Evolutionary conservation across 2,888 invertebrate species (phyloP).

Genomic region (Hermaeophaga mercurialis): DNA sequence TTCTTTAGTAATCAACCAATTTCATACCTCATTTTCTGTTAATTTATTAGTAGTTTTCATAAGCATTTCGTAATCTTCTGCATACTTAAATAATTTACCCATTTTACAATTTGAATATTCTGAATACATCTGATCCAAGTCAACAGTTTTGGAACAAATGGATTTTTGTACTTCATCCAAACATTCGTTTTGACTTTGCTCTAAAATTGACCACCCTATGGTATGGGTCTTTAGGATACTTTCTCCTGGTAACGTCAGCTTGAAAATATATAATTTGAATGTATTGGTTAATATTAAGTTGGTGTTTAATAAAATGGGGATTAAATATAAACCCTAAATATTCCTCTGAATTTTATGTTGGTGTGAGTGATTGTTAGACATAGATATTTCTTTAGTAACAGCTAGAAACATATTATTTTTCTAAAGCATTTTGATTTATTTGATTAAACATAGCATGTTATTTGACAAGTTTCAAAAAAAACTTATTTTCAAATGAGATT

Average conservation of each 20-base stretch:
- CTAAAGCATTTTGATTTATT: too few relatives aligned
- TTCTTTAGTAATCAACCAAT: too few relatives aligned
- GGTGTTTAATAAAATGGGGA: too few relatives aligned
- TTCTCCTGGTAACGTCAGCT: conserved; percentile 9
- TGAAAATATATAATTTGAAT: background rate
- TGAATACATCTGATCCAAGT: conserved; percentile 4
- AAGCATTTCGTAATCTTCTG: conserved; percentile 13
- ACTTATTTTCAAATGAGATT: too few relatives aligned
- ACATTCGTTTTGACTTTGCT: conserved; percentile 11
- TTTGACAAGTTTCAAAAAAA: too few relatives aligned
- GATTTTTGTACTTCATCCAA: conserved; percentile 1
- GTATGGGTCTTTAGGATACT: conserved; percentile 7
- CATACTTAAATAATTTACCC: conserved; percentile 7
- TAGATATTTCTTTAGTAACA: too few relatives aligned
- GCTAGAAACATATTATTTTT: too few relatives aligned
- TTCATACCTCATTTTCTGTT: conserved; percentile 8
- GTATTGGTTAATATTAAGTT: too few relatives aligned
- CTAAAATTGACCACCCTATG: conserved; percentile 14
- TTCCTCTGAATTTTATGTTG: too few relatives aligned
- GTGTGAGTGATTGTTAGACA: too few relatives aligned
- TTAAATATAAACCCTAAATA: too few relatives aligned
- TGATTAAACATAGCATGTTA: too few relatives aligned
- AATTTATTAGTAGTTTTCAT: conserved; percentile 13
- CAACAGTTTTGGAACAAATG: conserved; percentile 7
- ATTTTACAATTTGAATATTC: conserved; percentile 5